A percentile compares a stretch with the other conserved stretches of the same genome.
Conservation (phyloP, 2,888 invertebrate genomes). For the Agriopis leucophaearia region DNA sequence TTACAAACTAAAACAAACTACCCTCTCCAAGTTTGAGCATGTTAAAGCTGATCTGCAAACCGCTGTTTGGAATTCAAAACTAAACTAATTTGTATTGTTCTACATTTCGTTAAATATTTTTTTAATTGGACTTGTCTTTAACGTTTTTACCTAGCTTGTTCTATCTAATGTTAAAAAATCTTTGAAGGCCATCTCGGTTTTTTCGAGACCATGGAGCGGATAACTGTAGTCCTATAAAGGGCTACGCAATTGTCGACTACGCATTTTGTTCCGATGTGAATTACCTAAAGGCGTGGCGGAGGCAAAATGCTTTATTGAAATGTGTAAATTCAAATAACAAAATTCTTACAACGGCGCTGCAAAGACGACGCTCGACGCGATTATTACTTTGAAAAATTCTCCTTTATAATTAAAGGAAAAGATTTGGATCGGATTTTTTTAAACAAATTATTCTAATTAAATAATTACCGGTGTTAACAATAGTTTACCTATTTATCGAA, state of each 20-base stretch:
- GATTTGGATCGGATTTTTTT: too few species aligned
- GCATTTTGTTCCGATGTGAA: not conserved
- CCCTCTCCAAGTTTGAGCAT: slow-evolving; percentile 66
- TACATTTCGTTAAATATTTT: slow-evolving; percentile 30
- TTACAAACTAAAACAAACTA: slow-evolving; percentile 60
- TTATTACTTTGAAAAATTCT: too few species aligned
- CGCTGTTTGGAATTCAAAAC: slow-evolving; percentile 35
- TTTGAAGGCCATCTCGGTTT: slow-evolving; percentile 71
- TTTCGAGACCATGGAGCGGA: slow-evolving; percentile 32
- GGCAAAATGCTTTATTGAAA: not conserved
- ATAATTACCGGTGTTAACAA: too few species aligned
- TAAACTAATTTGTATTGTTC: slow-evolving; percentile 34
- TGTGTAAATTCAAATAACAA: too few species aligned
- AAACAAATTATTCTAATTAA: too few species aligned
- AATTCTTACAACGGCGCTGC: too few species aligned
- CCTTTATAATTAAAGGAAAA: too few species aligned
- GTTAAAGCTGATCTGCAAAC: slow-evolving; percentile 66
- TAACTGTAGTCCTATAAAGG: slow-evolving; percentile 2
- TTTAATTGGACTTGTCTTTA: slow-evolving; percentile 36
- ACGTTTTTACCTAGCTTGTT: slow-evolving; percentile 55
- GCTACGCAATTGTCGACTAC: not conserved
- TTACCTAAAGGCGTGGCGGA: not conserved
- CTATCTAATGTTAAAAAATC: slow-evolving; percentile 54
- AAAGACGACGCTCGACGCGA: too few species aligned
- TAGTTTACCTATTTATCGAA: too few species aligned